phyloP scores from a whole-genome alignment of 2,888 invertebrate genomes.

The Trisateles emortualis region DNA sequence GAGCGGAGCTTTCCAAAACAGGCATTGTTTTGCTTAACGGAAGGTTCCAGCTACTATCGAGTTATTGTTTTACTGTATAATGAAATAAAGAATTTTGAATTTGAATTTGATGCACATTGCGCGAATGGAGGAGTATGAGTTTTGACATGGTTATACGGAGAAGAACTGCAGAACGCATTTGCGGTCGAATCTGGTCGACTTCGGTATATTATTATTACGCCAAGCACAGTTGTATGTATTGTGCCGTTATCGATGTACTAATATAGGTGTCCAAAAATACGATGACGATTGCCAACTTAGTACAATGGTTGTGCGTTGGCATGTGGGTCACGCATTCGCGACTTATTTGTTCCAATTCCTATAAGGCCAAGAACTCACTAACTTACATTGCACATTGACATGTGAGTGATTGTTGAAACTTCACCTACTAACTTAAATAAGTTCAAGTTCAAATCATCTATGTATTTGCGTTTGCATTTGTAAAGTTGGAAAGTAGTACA shows the following conservation, averaged over 20 bases:
- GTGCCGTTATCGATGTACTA: constrained; percentile 35
- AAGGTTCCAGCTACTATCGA: too few relatives aligned
- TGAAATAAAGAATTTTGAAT: too few relatives aligned
- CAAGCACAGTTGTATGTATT: constrained; percentile 13
- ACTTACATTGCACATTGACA: constrained; percentile 19
- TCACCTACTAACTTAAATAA: constrained; percentile 7
- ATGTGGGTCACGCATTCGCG: constrained; percentile 41
- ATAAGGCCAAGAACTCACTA: constrained; percentile 34
- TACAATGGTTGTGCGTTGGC: constrained; percentile 25
- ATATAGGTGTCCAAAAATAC: constrained; percentile 37
- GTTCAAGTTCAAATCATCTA: background rate
- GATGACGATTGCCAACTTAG: constrained; percentile 22
- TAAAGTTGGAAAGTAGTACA: too few relatives aligned
- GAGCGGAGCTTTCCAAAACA: too few relatives aligned
- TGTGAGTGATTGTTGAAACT: constrained; percentile 15
- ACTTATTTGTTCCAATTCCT: constrained; percentile 40
- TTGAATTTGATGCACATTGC: too few relatives aligned
- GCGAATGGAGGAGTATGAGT: too few relatives aligned
- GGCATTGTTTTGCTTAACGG: too few relatives aligned
- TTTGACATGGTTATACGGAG: too few relatives aligned
- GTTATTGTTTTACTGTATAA: too few relatives aligned
- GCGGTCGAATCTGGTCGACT: too few relatives aligned
- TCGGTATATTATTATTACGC: background rate
- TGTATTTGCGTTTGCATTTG: background rate
- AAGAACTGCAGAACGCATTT: too few relatives aligned